Evolutionary conservation across 2,797 vertebrate genomes (phyloP), one percentile per base, ranked within the genome.

Genomic region (Choloepus didactylus): DNA sequence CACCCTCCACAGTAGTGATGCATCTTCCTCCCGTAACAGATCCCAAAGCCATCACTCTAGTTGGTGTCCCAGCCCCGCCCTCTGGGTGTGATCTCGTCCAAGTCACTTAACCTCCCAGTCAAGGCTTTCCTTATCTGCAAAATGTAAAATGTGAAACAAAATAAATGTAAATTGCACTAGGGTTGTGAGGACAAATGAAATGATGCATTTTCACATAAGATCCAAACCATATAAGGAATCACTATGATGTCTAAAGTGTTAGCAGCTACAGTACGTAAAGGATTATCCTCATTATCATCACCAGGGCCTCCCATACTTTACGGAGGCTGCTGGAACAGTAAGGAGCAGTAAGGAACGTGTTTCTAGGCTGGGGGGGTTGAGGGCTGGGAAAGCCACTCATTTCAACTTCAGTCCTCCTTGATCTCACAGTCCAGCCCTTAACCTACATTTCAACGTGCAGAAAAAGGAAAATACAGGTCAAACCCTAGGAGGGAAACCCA

Each of bases 371-470:
- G 59, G 49, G 49, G 12, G 49, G 12, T 49, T 49, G 38, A 70
- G 38, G 38, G 19, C 41, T 73, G 29, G 54, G 35, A 51, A 14
- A 64, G n/a, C 4, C 62, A 54, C 23, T 92, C 54, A 19, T 44
- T 49, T 80, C 38, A 21, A 35, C 88, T 18, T 14, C 64, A 87
- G n/a, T n/a, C 76, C 67, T 93, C 69, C 66, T 54, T 82, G 35
- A 92, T 59, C 77, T 83, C 82, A 84, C 64, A 85, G 81, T 44
- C n/a, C 16, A 92, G 69, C 59, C 54, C 4, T 1, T 72, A 97
- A 94, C 85, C 91, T 96, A 88, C 75, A 83, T 87, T 96, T 94
- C 87, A 95, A 85, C 44, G 69, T 70, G 29, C 83, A 96, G 73
- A 60, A 80, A 97, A 92, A 84, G 67, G 67, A 73, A 95, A 94